Evolutionary conservation across 2,888 invertebrate genomes (phyloP), one percentile per base, ranked within the genome.

Genomic region (Lasioglossum pauxillum): DNA sequence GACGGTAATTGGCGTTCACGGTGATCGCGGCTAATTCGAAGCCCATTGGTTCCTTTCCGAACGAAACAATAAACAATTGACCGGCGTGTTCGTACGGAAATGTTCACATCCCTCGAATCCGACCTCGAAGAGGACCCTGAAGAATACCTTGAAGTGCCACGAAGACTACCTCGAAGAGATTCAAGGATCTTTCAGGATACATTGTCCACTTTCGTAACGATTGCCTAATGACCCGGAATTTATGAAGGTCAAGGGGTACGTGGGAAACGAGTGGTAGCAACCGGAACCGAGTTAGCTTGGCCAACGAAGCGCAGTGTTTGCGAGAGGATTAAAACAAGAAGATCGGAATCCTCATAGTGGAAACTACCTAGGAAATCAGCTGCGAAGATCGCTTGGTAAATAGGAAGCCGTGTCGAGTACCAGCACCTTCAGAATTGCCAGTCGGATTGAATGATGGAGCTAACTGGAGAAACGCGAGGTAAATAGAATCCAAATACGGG

Each of bases 1-100:
- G 75, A 73, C 81, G 78, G 83, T 87, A 87, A 87, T 87, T 83
- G 83, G 86, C 75, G 69, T 75, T 64, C 80, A 27, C 35, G 75
- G 73, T 60, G 75, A 87, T 86, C 80, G 60, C 67, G 80, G 83
- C 75, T 86, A 86, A 87, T 86, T 80, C 44, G 53, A 53, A n/a
- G n/a, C 10, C 57, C 35, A 44, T 74, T 73, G n/a, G 64, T 77
- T 73, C 71, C 16, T 35, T 64, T 41, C 75, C 2, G 53, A 53
- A 16, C 49, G 35, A 35, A n/a, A 38, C 60, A 31, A 60, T 60
- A 16, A 60, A 60, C 5, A 16, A 60, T 31, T 16, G 16, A 60
- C 14, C 27, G 60, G 10, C 53, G 53, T 49, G 49, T 49, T 49
- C 5, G 49, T 19, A 2, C 19, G 19, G 7, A 49, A 49, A 49